A percentile compares a stretch with the other conserved stretches of the same genome.
Evolutionary conservation across 2,113 vertebrate genomes (phyloP).

Genomic region (Mobula birostris): DNA sequence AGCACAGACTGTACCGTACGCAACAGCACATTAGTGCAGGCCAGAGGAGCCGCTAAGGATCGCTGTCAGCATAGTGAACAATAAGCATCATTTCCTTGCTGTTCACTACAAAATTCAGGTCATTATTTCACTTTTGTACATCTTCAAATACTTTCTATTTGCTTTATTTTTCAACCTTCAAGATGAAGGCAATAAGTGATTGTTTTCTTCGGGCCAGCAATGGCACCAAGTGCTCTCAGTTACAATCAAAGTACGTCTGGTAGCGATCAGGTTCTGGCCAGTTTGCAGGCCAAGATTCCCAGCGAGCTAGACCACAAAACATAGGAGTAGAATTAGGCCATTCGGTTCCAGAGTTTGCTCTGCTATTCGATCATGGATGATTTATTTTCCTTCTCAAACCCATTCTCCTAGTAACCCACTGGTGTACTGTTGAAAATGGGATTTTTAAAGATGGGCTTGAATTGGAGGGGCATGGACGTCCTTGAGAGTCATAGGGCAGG

Average conservation of each 20-base stretch:
- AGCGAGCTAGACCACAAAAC: neutral
- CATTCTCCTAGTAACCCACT: no score
- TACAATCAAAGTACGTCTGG: neutral
- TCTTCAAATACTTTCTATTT: neutral
- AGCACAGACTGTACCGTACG: no score
- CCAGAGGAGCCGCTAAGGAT: neutral
- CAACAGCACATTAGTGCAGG: neutral
- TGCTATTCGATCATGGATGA: no score
- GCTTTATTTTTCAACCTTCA: neutral
- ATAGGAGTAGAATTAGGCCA: no score
- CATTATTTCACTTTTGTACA: neutral
- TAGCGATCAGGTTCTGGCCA: neutral
- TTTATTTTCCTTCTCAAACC: no score
- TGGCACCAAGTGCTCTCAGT: neutral
- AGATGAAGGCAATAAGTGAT: neutral
- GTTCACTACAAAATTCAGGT: neutral
- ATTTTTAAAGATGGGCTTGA: no score
- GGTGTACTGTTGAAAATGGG: no score
- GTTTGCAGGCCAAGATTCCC: neutral
- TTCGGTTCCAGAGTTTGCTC: no score
- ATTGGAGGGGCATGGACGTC: no score
- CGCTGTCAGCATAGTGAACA: neutral
- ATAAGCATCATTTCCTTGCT: neutral
- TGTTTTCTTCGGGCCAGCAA: neutral
- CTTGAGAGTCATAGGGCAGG: no score